A percentile compares a stretch with the other conserved stretches of the same genome.
Conservation (phyloP, 2,797 vertebrate genomes). For the Muscicapa comitata region DNA sequence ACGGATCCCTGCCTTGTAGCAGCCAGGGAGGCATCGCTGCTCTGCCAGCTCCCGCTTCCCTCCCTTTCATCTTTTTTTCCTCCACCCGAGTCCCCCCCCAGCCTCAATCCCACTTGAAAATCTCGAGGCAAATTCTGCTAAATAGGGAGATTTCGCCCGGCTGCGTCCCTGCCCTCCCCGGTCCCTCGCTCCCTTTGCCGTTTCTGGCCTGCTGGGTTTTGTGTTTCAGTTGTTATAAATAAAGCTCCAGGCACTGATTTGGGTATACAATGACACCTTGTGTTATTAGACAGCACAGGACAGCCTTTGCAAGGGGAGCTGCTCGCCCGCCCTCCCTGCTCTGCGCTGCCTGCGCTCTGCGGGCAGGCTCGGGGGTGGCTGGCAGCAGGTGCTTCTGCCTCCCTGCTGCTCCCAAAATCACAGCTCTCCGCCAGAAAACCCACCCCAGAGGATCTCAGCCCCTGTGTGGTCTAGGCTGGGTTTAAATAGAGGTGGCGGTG, state of each 20-base stretch:
- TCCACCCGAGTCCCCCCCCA: not conserved
- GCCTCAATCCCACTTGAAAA: not conserved
- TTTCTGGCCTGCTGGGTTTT: conserved; percentile 65
- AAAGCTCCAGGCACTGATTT: conserved; percentile 78
- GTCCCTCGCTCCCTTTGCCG: not conserved
- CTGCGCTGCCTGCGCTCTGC: not conserved
- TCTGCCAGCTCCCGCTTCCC: not conserved
- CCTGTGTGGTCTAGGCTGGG: not conserved
- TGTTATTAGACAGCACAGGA: conserved; percentile 69
- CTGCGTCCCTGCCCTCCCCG: not conserved
- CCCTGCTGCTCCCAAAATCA: not conserved
- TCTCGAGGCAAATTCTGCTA: conserved; percentile 29
- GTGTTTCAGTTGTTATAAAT: conserved; percentile 78
- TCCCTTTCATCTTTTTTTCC: not conserved
- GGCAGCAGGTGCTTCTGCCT: conserved; percentile 28
- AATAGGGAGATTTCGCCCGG: not conserved
- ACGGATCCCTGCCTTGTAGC: not conserved
- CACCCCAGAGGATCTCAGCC: not conserved
- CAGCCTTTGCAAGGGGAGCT: conserved; percentile 61
- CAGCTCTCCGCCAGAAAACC: not conserved
- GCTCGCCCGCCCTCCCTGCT: not conserved
- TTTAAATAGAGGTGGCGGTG: not conserved
- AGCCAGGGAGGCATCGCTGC: not conserved
- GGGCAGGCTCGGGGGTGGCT: not conserved
- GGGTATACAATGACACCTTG: conserved; percentile 83